Percentiles rank a stretch among this genome's conserved stretches.
Conservation (phyloP, 2,888 invertebrate species). For the Anaspis maculata region DNA sequence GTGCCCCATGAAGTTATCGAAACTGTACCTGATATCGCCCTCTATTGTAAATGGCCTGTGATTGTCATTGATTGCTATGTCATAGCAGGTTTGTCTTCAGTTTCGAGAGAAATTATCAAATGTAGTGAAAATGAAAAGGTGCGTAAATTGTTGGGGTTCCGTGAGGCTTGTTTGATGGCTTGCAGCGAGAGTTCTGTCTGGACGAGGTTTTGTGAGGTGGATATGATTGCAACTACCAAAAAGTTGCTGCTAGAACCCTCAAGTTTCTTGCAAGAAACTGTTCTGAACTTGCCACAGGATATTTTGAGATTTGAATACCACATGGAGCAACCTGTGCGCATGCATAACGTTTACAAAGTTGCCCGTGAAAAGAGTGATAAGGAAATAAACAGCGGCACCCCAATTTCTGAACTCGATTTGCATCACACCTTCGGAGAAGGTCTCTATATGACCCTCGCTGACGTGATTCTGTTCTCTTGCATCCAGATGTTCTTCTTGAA, state of each 20-base stretch:
- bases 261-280: conserved; percentile 17
- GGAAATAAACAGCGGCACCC: conserved; percentile 42
- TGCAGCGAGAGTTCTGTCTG: conserved; percentile 80
- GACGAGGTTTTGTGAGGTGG: conserved; percentile 89
- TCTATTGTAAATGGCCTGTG: conserved; percentile 51
- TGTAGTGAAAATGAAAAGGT: conserved; percentile 29
- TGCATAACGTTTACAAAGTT: conserved; percentile 78
- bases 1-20: conserved; percentile 37
- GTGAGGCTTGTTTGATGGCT: conserved; percentile 69
- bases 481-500: conserved; percentile 52
- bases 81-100: conserved; percentile 72
- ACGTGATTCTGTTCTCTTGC: conserved; percentile 69
- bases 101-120: conserved; percentile 54
- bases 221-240: conserved; percentile 56
- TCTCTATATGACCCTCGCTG: conserved; percentile 71
- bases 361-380: conserved; percentile 49
- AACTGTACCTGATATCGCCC: conserved; percentile 39
- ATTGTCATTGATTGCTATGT: conserved; percentile 52
- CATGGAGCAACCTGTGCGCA: conserved; percentile 69
- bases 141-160: conserved; percentile 63
- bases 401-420: conserved; percentile 46
- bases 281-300: conserved; percentile 53
- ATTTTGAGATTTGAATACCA: conserved; percentile 76
- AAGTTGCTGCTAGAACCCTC: conserved; percentile 32
- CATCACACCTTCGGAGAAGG: conserved; percentile 78